These are phyloP conservation scores for Metellina segmentata DNA, from an alignment of 2,888 invertebrate species.

Conservation along the genomic window DNA sequence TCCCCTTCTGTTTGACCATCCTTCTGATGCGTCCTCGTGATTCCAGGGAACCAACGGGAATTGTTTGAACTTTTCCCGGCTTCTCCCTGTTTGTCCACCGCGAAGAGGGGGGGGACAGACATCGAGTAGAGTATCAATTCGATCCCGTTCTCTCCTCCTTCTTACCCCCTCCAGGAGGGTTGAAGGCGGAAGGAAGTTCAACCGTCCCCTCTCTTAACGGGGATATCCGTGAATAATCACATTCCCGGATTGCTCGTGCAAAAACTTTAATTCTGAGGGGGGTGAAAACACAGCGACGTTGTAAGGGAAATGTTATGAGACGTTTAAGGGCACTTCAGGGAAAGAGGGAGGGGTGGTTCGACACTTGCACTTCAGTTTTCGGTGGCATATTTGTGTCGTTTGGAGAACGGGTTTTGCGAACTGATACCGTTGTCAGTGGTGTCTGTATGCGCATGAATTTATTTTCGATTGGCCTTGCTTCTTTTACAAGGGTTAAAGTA, in stretches of 20 bases:
- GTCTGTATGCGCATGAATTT: not conserved
- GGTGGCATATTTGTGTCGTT: too few species aligned
- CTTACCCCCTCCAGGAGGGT: not conserved
- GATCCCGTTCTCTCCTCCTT: not conserved
- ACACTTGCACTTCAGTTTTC: not conserved
- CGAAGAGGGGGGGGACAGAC: not conserved
- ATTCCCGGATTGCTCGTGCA: constrained; percentile 14
- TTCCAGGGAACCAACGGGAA: constrained; percentile 3
- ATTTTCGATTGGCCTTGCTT: not conserved
- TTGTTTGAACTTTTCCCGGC: constrained; percentile 39
- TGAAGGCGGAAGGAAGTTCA: constrained; percentile 39
- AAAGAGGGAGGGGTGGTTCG: not conserved
- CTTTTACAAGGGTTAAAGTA: not conserved
- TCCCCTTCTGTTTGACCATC: constrained; percentile 21
- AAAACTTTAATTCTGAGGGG: constrained; percentile 14
- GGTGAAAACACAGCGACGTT: not conserved
- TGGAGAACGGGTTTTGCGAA: too few species aligned
- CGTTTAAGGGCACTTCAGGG: not conserved
- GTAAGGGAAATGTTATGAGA: not conserved
- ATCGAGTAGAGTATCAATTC: constrained; percentile 16
- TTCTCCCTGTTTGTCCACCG: constrained; percentile 10
- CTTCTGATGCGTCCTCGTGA: not conserved
- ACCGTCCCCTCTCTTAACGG: constrained; percentile 25
- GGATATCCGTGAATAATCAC: constrained; percentile 30
- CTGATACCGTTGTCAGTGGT: not conserved